Evolutionary conservation across 2,797 vertebrate species (phyloP).

Genomic region (Chelmon rostratus): DNA sequence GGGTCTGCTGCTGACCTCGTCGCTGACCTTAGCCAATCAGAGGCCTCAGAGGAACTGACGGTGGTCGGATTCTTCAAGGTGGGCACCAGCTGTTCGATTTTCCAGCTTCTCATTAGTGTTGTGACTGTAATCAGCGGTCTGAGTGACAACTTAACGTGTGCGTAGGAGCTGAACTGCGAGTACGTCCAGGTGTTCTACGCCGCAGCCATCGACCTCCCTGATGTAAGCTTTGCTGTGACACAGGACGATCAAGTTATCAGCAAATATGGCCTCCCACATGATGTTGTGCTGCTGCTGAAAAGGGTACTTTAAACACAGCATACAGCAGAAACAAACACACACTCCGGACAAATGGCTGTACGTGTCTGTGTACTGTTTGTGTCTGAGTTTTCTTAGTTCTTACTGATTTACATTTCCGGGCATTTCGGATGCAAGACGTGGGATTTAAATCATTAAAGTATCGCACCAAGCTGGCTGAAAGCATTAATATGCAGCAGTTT

Average conservation of each 20-base stretch:
- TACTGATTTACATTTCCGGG: neutral
- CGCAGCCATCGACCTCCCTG: slow-evolving; percentile 87
- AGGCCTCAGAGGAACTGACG: slow-evolving; percentile 83
- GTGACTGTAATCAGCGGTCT: neutral
- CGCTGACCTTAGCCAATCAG: slow-evolving; percentile 81
- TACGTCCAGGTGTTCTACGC: slow-evolving; percentile 85
- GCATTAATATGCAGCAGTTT: neutral
- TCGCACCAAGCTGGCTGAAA: neutral
- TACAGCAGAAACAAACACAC: slow-evolving; percentile 14
- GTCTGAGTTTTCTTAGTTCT: neutral
- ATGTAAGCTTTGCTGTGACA: slow-evolving; percentile 88
- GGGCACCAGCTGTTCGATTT: neutral
- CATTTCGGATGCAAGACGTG: neutral
- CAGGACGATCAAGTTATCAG: slow-evolving; percentile 74
- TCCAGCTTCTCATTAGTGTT: neutral
- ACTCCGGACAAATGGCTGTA: neutral
- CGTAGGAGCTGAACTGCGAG: slow-evolving; percentile 85
- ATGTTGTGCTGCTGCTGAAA: slow-evolving; percentile 88
- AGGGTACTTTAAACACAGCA: slow-evolving; percentile 81
- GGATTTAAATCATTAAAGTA: slow-evolving; percentile 20
- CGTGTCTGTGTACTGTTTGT: neutral
- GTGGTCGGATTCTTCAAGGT: slow-evolving; percentile 95
- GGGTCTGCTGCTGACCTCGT: slow-evolving; percentile 87
- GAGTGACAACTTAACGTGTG: slow-evolving; percentile 1
- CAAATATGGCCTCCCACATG: slow-evolving; percentile 81